Evolutionary conservation across 2,888 invertebrate species (phyloP).

Genomic region (Hyposoter dolosus): DNA sequence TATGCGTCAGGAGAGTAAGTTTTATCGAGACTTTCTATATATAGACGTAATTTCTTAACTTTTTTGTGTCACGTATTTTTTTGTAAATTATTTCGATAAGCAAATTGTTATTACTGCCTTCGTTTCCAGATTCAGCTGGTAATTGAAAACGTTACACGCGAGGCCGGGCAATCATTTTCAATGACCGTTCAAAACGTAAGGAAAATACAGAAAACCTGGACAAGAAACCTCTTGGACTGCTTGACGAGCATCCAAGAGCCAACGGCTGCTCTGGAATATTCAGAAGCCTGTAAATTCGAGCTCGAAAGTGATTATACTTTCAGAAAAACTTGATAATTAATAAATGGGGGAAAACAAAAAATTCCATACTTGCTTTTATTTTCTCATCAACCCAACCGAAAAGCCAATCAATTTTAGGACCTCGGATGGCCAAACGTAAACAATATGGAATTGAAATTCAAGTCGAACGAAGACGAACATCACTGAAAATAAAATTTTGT

Average conservation of each 20-base stretch:
- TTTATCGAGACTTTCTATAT: slow-evolving; percentile 30
- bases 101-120: background rate
- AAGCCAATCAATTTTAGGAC: background rate
- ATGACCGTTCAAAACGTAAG: background rate
- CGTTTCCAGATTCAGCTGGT: background rate
- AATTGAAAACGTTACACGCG: background rate
- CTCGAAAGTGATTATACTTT: background rate
- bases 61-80: background rate
- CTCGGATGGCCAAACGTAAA: background rate
- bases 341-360: background rate
- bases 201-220: background rate
- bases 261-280: background rate
- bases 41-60: background rate
- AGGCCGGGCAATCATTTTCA: background rate
- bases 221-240: background rate
- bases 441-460: no score
- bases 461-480: no score
- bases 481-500: no score
- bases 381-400: background rate
- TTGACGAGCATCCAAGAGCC: background rate
- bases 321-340: background rate
- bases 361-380: background rate
- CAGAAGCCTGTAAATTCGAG: background rate
- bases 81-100: background rate
- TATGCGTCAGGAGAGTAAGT: slow-evolving; percentile 39